These are phyloP conservation scores for Pecten maximus DNA, from an alignment of 2,888 invertebrate species.

Conservation along the genomic window DNA sequence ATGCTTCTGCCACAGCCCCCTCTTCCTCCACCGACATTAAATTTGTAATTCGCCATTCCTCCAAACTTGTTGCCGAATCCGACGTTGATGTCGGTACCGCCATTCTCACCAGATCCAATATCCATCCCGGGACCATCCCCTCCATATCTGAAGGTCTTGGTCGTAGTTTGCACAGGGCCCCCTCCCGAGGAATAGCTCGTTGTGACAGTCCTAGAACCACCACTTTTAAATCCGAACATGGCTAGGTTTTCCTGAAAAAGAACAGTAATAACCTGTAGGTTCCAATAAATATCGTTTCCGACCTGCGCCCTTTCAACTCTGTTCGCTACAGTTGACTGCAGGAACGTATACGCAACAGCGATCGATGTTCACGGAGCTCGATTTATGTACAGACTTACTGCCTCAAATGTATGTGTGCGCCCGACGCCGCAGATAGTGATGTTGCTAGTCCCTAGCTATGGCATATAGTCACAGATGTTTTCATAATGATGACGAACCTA, in stretches of 20 bases:
- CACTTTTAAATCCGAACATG: conserved; percentile 29
- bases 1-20: conserved; percentile 48
- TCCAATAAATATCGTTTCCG: not conserved
- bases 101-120: conserved; percentile 53
- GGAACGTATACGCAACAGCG: conserved; percentile 14
- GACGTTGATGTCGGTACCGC: conserved; percentile 49
- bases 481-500: not conserved
- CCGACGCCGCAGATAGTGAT: not conserved
- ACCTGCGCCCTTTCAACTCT: conserved; percentile 32
- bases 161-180: conserved; percentile 67
- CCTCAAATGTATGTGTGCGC: not conserved
- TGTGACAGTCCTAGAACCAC: conserved; percentile 66
- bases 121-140: conserved; percentile 61
- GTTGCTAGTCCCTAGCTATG: not conserved
- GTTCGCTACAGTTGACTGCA: conserved; percentile 32
- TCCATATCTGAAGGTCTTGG: conserved; percentile 71
- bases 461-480: not conserved
- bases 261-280: not conserved
- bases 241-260: conserved; percentile 1
- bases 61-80: conserved; percentile 67
- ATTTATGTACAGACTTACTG: not conserved
- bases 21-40: conserved; percentile 64
- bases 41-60: conserved; percentile 55
- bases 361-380: conserved; percentile 13
- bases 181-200: conserved; percentile 71